These are phyloP conservation scores for Bagarius yarrelli DNA, from an alignment of 2,113 vertebrate genomes.

Conservation along the genomic window DNA sequence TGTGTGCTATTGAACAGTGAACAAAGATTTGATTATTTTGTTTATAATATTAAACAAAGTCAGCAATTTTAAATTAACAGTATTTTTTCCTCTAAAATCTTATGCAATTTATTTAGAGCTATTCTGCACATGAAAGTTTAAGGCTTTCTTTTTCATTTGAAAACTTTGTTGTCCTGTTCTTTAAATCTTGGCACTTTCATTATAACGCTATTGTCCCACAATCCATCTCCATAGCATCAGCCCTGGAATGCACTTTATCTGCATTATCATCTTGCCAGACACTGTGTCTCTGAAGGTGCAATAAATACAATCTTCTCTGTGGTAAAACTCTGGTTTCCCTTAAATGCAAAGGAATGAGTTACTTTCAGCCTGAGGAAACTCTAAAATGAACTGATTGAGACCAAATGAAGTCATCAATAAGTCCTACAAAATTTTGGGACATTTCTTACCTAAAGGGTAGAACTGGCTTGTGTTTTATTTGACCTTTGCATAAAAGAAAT, in stretches of 20 bases:
- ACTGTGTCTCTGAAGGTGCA: slow-evolving; percentile 25
- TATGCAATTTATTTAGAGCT: not conserved
- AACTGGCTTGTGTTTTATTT: slow-evolving; percentile 40
- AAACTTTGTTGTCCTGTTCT: slow-evolving; percentile 4
- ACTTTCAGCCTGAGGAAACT: slow-evolving; percentile 32
- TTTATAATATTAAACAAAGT: not conserved
- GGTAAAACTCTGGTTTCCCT: slow-evolving; percentile 45
- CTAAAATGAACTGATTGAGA: slow-evolving; percentile 46
- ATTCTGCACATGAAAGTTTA: not conserved
- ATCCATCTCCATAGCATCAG: slow-evolving; percentile 25
- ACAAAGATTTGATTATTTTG: not conserved
- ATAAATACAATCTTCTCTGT: slow-evolving; percentile 35
- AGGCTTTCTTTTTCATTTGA: not conserved
- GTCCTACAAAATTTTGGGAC: slow-evolving; percentile 54
- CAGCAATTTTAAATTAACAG: not conserved
- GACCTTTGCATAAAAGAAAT: slow-evolving; percentile 43
- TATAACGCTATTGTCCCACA: slow-evolving; percentile 13
- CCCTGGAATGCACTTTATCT: slow-evolving; percentile 45
- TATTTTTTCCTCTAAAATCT: not conserved
- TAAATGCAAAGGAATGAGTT: slow-evolving; percentile 47
- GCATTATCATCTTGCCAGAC: slow-evolving; percentile 35
- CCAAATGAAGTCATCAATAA: slow-evolving; percentile 58
- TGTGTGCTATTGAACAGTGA: not conserved
- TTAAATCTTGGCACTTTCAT: not conserved
- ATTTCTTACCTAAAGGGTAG: slow-evolving; percentile 46